Base-by-base conservation (phyloP, 1,140 invertebrate species). In the Luehdorfia chinensis region DNA sequence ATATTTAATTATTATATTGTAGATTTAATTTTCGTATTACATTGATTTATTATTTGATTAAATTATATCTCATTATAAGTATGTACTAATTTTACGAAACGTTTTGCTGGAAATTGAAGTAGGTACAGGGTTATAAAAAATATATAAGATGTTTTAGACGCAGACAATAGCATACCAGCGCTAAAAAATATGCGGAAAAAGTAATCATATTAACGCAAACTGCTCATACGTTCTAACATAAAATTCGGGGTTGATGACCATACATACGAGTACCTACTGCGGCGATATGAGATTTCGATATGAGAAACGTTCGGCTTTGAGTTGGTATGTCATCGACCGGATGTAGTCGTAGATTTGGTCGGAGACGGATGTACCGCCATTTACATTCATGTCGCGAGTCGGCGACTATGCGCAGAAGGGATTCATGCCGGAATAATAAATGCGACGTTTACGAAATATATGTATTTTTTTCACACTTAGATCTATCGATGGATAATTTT, bases 331-430 rank as follows among this genome's bases (percentile, higher is more conserved):
- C 59, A 66, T 61, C 54, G 59, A 73, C 76, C 80, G 80, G 80
- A 84, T 71, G 66, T 75, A 60, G 63, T 66, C 50, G 55, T 78
- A 75, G 68, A 76, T 84, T 76, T 66, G 74, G 72, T 67, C 52
- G 71, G 50, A 65, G 70, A 59, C 78, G 80, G 80, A 84, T 84
- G 76, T 75, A 44, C 53, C 51, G 54, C 56, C 69, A 83, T 84
- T 84, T 76, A 69, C 74, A 84, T 84, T 68, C 78, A 55, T 45
- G 61, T 39, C 69, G 67, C 59, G 72, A 53, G 59, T 45, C 60
- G 45, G 28, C 56, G 60, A 74, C 75, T 75, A 71, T 75, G 75
- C 73, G 64, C 60, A 68, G 56, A 60, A 60, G 64, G 62, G 47
- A 53, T 43, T 44, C 46, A 33, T 58, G 41, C 53, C 47, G 57